Base-by-base conservation (phyloP, 2,797 vertebrate species). In the Hyperoplus lanceolatus region DNA sequence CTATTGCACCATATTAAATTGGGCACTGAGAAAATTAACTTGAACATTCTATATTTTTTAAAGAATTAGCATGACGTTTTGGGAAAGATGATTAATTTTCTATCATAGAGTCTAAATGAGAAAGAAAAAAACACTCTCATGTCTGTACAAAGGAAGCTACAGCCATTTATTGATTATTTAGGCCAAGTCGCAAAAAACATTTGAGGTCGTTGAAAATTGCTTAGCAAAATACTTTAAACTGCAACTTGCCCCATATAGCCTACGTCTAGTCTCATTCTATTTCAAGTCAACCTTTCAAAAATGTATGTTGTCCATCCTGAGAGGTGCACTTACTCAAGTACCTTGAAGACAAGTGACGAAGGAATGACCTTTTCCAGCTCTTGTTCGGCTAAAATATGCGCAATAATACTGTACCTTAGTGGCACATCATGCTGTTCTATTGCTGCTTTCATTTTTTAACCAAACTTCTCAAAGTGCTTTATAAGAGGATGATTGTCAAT, bases 391-490 rank as follows among this genome's bases (percentile, higher is more conserved):
- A 16, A 21, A 63, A 48, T 41, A 51, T 49, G 50, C 5, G 3
- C 21, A 63, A 11, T 6, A 38, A 38, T 13, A 5, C 13, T 64
- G 12, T 6, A 39, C 42, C 6, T 16, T 4, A 63, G 39, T 12
- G 54, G 42, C n/a, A 36, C 6, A 61, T 61, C 11, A 43, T 7
- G 7, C 14, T 5, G 8, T 56, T 10, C 11, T 7, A 21, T 6
- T 9, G 16, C 0, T 15, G 4, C 8, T 50, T 3, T 54, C 7
- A 13, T 51, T 61, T 16, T 13, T 61, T 58, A 29, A 38, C 12
- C 49, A 51, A 72, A 62, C 45, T 56, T 70, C 65, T 18, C 2
- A 58, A 69, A 74, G 6, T 58, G 36, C 18, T 50, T 62, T 78
- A 16, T 7, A 6, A 59, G 14, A 29, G 7, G 16, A 43, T 38